A percentile compares a stretch with the other conserved stretches of the same genome.
Conservation (phyloP, 2,888 invertebrate species). For the Onchidella celtica region DNA sequence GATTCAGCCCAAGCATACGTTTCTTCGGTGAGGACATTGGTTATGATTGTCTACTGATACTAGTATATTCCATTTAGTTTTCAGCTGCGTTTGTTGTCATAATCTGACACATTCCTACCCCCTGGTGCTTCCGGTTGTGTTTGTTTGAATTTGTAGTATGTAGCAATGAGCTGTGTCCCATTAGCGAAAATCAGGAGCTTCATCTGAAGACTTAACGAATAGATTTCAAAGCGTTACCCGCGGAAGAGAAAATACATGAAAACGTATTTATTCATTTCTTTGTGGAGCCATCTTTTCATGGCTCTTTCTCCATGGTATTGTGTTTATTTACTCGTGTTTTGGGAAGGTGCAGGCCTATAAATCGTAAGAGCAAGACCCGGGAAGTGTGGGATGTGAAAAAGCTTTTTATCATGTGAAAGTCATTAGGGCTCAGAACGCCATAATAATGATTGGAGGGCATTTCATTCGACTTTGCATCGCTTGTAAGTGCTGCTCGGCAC, state of each 20-base stretch:
- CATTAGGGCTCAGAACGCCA: not conserved
- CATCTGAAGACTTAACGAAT: not conserved
- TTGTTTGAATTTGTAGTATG: not conserved
- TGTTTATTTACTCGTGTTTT: not conserved
- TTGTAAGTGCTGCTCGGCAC: not conserved
- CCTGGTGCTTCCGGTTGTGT: not conserved
- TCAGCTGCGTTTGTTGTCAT: not conserved
- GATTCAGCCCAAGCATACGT: too few relatives aligned
- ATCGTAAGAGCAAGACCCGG: not conserved
- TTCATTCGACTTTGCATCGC: not conserved
- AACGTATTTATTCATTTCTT: not conserved
- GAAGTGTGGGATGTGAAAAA: not conserved
- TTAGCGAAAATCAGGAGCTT: not conserved
- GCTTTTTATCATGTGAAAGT: conserved; percentile 11
- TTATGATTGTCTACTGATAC: too few relatives aligned
- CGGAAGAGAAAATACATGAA: not conserved
- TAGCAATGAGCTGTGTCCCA: not conserved
- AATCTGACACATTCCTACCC: not conserved
- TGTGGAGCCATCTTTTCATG: not conserved
- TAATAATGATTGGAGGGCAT: conserved; percentile 19
- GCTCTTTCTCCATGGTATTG: not conserved
- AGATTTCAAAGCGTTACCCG: not conserved
- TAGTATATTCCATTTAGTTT: too few relatives aligned
- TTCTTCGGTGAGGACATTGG: too few relatives aligned
- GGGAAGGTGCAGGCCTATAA: not conserved